Evolutionary conservation across 2,888 invertebrate species (phyloP).

Genomic region (Zaprionus obscuricornis): DNA sequence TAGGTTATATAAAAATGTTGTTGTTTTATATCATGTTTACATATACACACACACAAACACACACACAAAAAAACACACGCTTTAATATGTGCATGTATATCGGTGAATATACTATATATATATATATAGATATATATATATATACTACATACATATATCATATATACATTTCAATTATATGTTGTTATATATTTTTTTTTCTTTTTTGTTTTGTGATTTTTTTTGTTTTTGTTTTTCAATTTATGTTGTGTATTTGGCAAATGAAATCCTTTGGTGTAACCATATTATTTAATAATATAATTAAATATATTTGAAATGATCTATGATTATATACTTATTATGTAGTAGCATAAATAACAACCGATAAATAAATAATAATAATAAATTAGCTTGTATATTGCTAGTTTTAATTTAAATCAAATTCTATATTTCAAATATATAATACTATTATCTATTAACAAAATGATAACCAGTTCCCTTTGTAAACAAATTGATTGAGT

Average conservation of each 20-base stretch:
- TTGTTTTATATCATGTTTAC: slow-evolving; percentile 61
- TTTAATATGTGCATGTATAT: slow-evolving; percentile 59
- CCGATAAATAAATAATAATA: slow-evolving; percentile 37
- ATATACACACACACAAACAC: slow-evolving; percentile 13
- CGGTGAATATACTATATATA: slow-evolving; percentile 20
- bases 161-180: no score
- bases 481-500: not conserved
- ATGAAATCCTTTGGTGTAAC: slow-evolving; percentile 54
- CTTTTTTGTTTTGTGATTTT: no score
- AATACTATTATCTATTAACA: slow-evolving; percentile 46
- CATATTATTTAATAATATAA: slow-evolving; percentile 44
- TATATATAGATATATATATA: slow-evolving; percentile 33
- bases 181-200: no score
- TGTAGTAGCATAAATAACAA: slow-evolving; percentile 60
- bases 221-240: no score
- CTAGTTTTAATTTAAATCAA: slow-evolving; percentile 74
- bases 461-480: slow-evolving; percentile 7
- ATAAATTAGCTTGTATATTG: slow-evolving; percentile 69
- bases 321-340: slow-evolving; percentile 41
- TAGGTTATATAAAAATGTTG: slow-evolving; percentile 63
- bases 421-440: slow-evolving; percentile 75
- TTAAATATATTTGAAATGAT: slow-evolving; percentile 38
- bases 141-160: no score
- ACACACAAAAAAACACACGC: slow-evolving; percentile 34
- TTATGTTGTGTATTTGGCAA: slow-evolving; percentile 37